Conservation (phyloP, 2,797 vertebrate species). For the Trachurus trachurus region DNA sequence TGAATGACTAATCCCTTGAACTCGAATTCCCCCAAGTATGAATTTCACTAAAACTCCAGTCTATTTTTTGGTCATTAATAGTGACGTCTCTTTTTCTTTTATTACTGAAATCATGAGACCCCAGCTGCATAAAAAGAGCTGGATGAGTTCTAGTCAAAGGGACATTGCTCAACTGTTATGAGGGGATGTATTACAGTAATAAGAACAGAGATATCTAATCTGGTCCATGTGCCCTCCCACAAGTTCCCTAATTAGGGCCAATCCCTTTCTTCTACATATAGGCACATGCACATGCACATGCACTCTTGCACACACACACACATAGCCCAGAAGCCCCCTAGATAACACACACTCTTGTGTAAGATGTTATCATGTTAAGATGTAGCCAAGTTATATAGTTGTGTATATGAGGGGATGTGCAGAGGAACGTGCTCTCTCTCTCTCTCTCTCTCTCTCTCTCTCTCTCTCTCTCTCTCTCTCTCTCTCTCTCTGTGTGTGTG, state of each 20-base stretch:
- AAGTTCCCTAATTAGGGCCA: constrained; percentile 27
- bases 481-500: no score
- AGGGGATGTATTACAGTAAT: constrained; percentile 9
- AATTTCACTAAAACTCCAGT: background rate
- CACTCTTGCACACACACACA: background rate
- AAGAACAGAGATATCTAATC: constrained; percentile 17
- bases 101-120: background rate
- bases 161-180: background rate
- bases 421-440: no score
- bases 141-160: background rate
- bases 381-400: background rate
- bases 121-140: background rate
- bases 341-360: background rate
- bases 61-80: background rate
- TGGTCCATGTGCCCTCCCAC: background rate
- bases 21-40: background rate
- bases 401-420: constrained; percentile 7
- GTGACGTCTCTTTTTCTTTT: background rate
- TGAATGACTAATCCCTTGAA: background rate
- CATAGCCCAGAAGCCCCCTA: no score
- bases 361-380: background rate
- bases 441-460: no score
- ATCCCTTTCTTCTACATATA: background rate
- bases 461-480: no score
- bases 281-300: no score